Conservation (phyloP, 2,797 vertebrate species). For the Rachycentron canadum region DNA sequence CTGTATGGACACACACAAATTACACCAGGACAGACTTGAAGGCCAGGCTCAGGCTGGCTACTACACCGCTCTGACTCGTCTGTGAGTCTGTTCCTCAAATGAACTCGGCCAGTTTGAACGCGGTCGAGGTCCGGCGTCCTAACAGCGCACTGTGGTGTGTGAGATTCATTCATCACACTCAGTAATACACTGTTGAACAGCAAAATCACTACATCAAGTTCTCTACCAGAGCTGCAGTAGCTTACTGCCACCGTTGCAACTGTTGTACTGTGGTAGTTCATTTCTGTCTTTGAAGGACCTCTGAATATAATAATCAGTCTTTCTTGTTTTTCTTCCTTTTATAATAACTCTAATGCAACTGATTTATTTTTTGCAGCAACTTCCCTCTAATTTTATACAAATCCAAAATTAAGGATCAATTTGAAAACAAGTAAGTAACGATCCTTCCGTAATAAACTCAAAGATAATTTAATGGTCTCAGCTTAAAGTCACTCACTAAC, state of each 20-base stretch:
- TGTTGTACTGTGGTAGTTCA: slow-evolving; percentile 3
- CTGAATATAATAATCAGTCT: not conserved
- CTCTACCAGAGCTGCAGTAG: not conserved
- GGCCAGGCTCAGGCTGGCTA: not conserved
- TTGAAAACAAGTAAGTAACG: not conserved
- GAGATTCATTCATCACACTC: slow-evolving; percentile 10
- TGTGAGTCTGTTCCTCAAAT: not conserved
- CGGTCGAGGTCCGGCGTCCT: slow-evolving; percentile 5
- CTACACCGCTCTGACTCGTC: not conserved
- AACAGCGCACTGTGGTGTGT: slow-evolving; percentile 15
- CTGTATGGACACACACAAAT: not conserved
- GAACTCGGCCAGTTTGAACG: slow-evolving; percentile 16
- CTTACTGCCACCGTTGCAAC: slow-evolving; percentile 10
- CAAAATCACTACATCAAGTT: slow-evolving; percentile 1
- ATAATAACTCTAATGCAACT: not conserved
- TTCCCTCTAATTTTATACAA: not conserved
- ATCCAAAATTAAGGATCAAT: not conserved
- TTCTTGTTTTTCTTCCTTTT: not conserved
- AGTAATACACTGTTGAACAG: slow-evolving; percentile 19
- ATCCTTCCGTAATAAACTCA: slow-evolving; percentile 15
- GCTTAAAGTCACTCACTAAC: slow-evolving; percentile 18
- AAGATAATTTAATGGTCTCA: slow-evolving; percentile 24
- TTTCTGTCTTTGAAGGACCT: not conserved
- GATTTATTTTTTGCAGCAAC: not conserved
- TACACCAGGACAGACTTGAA: not conserved